phyloP scores from a whole-genome alignment of 2,797 vertebrate genomes.

The Tragopan temminckii region DNA sequence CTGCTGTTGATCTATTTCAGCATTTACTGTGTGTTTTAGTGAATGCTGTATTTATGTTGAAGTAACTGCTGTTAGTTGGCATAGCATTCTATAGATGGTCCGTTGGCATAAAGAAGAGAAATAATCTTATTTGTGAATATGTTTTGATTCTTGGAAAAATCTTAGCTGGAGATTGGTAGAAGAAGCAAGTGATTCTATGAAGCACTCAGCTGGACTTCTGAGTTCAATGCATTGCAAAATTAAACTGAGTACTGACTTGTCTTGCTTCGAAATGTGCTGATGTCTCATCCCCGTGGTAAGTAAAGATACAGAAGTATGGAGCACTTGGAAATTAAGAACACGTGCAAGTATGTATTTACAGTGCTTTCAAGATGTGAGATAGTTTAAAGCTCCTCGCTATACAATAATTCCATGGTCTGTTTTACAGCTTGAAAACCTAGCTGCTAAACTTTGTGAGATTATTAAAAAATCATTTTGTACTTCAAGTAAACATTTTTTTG shows the following conservation, averaged over 20 bases:
- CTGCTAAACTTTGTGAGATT: not conserved
- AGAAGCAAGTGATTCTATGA: not conserved
- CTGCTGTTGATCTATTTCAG: not conserved
- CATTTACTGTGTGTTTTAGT: not conserved
- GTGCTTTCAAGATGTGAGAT: not conserved
- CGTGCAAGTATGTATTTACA: slow-evolving; percentile 1
- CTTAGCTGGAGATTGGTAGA: not conserved
- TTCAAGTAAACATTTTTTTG: not conserved
- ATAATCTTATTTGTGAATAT: not conserved
- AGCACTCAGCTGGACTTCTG: not conserved
- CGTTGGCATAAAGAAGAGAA: not conserved
- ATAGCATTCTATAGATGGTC: not conserved
- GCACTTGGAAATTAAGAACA: not conserved
- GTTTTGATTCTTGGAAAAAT: not conserved
- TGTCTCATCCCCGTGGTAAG: not conserved
- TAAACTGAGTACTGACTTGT: not conserved
- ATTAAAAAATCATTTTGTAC: not conserved
- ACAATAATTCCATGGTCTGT: slow-evolving; percentile 2
- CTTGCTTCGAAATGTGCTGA: not conserved
- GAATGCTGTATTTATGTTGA: not conserved
- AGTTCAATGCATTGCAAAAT: not conserved
- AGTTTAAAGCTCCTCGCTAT: not conserved
- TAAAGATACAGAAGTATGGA: not conserved
- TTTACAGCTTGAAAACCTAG: slow-evolving; percentile 25
- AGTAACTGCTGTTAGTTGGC: not conserved